These are phyloP conservation scores for Tichodroma muraria DNA, from an alignment of 2,113 vertebrate genomes.

Conservation along the genomic window DNA sequence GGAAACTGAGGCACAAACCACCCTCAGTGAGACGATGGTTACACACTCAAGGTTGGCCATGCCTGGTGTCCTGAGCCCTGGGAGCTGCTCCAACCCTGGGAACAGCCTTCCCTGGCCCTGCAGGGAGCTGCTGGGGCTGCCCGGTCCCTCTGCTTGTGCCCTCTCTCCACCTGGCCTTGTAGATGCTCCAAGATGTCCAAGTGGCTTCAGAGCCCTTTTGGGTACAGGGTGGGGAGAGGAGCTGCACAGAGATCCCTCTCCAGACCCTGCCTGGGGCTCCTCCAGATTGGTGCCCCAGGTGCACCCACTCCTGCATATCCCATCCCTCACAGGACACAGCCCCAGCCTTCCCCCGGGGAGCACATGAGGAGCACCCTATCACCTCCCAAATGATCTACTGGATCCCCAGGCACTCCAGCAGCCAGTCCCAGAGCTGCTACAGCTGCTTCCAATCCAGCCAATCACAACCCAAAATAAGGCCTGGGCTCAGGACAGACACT, in stretches of 20 bases:
- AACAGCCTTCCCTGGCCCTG: background rate
- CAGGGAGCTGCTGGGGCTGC: background rate
- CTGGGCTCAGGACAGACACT: background rate
- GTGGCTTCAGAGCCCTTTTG: background rate
- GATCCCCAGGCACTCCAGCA: background rate
- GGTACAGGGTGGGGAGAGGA: background rate
- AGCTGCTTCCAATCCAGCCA: background rate
- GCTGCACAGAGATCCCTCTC: background rate
- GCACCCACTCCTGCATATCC: background rate
- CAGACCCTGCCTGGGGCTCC: background rate
- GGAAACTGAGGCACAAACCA: background rate
- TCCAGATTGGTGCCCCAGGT: background rate
- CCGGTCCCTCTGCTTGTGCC: background rate
- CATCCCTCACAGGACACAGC: background rate
- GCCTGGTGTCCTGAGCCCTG: background rate
- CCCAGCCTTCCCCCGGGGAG: background rate
- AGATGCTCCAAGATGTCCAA: background rate
- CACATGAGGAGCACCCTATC: background rate
- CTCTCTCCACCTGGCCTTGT: rapidly evolving
- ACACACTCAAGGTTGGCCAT: background rate
- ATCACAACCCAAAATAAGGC: background rate
- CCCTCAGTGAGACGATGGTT: background rate
- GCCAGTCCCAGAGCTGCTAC: background rate
- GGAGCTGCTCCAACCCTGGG: background rate
- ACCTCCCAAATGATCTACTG: background rate